These are phyloP conservation scores for Eutrigla gurnardus DNA, from an alignment of 2,797 vertebrate genomes.

Conservation along the genomic window DNA sequence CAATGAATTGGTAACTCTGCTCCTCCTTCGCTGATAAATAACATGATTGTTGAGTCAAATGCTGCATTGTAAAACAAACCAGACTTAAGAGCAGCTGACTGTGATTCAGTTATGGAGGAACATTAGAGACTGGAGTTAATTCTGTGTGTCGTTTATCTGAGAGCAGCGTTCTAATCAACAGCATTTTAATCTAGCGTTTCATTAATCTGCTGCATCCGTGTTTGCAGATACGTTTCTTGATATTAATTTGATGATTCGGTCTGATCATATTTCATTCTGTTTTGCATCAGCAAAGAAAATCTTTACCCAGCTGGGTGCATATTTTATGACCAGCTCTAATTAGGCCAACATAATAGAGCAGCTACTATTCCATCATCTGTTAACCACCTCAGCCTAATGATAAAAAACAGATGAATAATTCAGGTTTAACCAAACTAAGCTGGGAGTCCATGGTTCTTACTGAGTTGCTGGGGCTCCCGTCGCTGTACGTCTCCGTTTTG, in stretches of 20 bases:
- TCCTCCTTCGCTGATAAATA: neutral
- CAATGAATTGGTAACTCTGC: neutral
- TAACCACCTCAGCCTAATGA: neutral
- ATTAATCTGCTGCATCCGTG: neutral
- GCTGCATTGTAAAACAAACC: neutral
- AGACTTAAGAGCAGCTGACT: neutral
- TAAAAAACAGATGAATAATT: constrained; percentile 17
- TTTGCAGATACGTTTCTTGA: neutral
- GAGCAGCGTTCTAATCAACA: neutral
- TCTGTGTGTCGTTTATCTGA: neutral
- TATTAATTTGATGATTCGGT: neutral
- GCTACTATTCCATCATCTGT: neutral
- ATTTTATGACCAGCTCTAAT: neutral
- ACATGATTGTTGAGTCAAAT: neutral
- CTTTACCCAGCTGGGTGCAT: neutral
- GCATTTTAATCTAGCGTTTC: neutral
- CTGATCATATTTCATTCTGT: neutral
- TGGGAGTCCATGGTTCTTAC: constrained; percentile 73
- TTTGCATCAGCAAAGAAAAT: neutral
- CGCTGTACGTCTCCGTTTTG: constrained; percentile 90
- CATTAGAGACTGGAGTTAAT: constrained; percentile 16
- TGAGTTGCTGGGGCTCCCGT: constrained; percentile 88
- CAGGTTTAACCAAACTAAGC: neutral
- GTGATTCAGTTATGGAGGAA: neutral
- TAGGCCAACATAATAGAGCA: neutral